Evolutionary conservation across 2,113 vertebrate genomes (phyloP).

Genomic region (Maylandia zebra): DNA sequence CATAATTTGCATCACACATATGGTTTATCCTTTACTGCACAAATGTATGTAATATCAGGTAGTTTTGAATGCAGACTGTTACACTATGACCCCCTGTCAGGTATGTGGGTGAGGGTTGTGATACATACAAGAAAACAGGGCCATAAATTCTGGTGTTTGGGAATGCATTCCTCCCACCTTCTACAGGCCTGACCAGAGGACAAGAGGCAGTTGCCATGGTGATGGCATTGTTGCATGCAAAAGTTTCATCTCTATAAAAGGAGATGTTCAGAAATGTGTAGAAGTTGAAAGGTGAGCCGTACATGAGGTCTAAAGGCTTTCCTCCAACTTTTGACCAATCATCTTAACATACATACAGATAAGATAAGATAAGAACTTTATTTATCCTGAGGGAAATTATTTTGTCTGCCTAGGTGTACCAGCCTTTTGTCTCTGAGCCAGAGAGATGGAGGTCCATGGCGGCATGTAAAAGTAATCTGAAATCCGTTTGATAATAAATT

Average conservation of each 20-base stretch:
- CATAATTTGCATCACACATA: neutral
- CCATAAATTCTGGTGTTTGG: rapidly evolving
- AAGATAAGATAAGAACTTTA: neutral
- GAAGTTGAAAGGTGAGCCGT: neutral
- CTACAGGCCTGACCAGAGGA: neutral
- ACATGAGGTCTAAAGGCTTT: neutral
- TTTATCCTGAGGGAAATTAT: neutral
- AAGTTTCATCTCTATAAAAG: neutral
- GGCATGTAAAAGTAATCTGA: neutral
- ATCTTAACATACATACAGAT: neutral
- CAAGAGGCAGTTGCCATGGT: neutral
- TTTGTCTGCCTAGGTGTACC: neutral
- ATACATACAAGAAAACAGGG: neutral
- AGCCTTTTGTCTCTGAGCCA: neutral
- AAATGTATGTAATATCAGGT: neutral
- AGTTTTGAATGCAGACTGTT: neutral
- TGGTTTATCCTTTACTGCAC: neutral
- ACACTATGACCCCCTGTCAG: neutral
- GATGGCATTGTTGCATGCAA: neutral
- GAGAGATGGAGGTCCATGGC: neutral
- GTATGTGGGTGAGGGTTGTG: neutral
- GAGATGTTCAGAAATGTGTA: neutral
- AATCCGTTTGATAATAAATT: neutral
- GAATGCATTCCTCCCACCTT: neutral
- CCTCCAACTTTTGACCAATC: neutral